Evolutionary conservation across 2,797 vertebrate species (phyloP), one percentile per base, ranked within the genome.

Genomic region (Rhinogobio ventralis): DNA sequence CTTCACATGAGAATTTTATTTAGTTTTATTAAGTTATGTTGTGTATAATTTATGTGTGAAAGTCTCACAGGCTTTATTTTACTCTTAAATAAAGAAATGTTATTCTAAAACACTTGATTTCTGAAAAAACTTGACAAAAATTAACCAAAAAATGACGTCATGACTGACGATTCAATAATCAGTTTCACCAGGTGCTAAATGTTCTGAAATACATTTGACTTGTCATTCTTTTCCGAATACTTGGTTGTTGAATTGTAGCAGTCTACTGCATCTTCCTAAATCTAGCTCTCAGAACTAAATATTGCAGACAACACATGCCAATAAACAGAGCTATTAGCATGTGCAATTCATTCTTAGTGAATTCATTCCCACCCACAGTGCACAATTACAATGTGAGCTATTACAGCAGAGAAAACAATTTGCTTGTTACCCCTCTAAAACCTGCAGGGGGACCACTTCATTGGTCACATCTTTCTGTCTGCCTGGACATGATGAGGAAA

Each of bases 341-440:
- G 51, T 23, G 10, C 5, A 7, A 53, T 55, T 36, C 28, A 75
- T 76, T 75, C 73, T 36, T 39, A 55, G 20, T 14, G 30, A 75
- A 75, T 36, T 75, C 20, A 75, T 75, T 75, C 51, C 51, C 73
- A 75, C 51, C 20, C 51, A 28, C n/a, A 28, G 36, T 30, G 79
- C 25, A 30, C 51, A 69, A 20, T 53, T 39, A 69, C 9, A 81
- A 11, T n/a, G 49, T 42, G 33, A 69, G 79, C 33, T 15, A 57
- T 57, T 36, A 53, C 30, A 17, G 28, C 42, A 68, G 28, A 81
- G 64, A 55, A 81, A 55, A 69, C 66, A 4, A 71, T 71, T 71
- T 28, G n/a, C 79, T 42, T 80, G 66, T 55, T 30, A 81, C 17
- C 11, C 15, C 67, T 42, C n/a, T 71, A 81, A 81, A 81, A 45